Base-by-base conservation (phyloP, 2,888 invertebrate genomes). In the Elaeidobius kamerunicus region DNA sequence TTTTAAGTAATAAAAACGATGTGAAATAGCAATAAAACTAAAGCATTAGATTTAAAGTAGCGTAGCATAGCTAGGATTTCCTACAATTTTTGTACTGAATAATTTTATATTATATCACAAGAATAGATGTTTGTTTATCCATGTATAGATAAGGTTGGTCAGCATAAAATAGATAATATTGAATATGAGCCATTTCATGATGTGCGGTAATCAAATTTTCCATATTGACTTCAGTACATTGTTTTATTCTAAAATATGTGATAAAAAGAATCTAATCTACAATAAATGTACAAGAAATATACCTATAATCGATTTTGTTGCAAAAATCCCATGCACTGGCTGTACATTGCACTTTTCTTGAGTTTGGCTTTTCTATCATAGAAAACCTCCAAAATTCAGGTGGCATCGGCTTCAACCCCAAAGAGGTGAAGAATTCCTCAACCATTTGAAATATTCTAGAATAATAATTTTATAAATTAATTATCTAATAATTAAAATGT, bases 291-390 rank as follows among this genome's bases (percentile, higher is more conserved):
- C 16, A 3, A n/a, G n/a, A n/a, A n/a, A n/a, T n/a, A 52, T 68
- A 88, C 90, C 91, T 82, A 69, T 85, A 91, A 69, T 94, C 92
- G 14, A 86, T 78, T 63, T 82, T 78, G 65, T 91, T 88, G 66
- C 86, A 88, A 72, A 91, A 89, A 71, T 92, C 91, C 91, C 91
- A 91, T 1, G 91, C 86, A 54, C 86, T 86, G 0, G 87, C 80
- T 1, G 84, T 84, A 63, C 88, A 88, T 60, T 85, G 85, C 0
- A 82, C 83, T 69, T 78, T 84, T 55, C 85, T 77, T 60, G 86
- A 85, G 11, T 78, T 71, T 0, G 92, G 91, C 52, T 85, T 81
- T 59, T 84, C 84, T 20, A 93, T 75, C 79, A 92, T 79, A 0
- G 91, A 91, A 18, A 83, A 80, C 32, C 85, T 79, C 90, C 92